Evolutionary conservation across 2,113 vertebrate species (phyloP).

Genomic region (Melanotaenia duboulayi): DNA sequence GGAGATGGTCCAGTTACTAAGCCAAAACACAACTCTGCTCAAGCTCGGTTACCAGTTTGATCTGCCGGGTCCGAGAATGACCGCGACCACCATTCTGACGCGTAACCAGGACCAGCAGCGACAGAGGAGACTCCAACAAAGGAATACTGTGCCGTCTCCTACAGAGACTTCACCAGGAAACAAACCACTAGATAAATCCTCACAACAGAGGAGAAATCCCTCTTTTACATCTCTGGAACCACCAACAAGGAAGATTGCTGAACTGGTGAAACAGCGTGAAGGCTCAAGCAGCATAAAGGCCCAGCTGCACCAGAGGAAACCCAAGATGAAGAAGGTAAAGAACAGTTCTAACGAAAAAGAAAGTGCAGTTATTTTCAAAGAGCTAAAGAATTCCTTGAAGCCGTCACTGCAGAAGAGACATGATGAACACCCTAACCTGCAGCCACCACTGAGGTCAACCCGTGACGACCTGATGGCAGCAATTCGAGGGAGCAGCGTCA

Average conservation of each 20-base stretch:
- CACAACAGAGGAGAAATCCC: conserved; percentile 55
- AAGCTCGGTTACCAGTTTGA: conserved; percentile 93
- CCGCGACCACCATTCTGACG: conserved; percentile 89
- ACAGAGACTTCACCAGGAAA: conserved; percentile 82
- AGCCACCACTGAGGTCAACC: conserved; percentile 82
- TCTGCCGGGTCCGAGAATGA: conserved; percentile 92
- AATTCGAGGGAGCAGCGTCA: conserved; percentile 87
- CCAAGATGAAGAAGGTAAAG: conserved; percentile 86
- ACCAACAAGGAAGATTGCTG: conserved; percentile 86
- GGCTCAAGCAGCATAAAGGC: conserved; percentile 71
- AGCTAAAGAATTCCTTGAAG: conserved; percentile 87
- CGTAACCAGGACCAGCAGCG: conserved; percentile 92
- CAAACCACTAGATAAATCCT: conserved; percentile 78
- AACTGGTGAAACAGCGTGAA: conserved; percentile 87
- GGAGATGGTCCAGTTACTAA: conserved; percentile 90
- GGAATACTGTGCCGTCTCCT: conserved; percentile 72
- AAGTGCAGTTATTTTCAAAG: conserved; percentile 83
- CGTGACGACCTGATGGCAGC: conserved; percentile 90
- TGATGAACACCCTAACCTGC: conserved; percentile 81
- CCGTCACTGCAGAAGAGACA: conserved; percentile 84
- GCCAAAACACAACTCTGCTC: conserved; percentile 88
- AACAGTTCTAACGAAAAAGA: conserved; percentile 76
- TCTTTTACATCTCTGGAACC: neutral
- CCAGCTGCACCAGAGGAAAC: conserved; percentile 83
- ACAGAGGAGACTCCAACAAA: conserved; percentile 88